These are phyloP conservation scores for Pomacea canaliculata DNA, from an alignment of 2,888 invertebrate species.

Conservation along the genomic window DNA sequence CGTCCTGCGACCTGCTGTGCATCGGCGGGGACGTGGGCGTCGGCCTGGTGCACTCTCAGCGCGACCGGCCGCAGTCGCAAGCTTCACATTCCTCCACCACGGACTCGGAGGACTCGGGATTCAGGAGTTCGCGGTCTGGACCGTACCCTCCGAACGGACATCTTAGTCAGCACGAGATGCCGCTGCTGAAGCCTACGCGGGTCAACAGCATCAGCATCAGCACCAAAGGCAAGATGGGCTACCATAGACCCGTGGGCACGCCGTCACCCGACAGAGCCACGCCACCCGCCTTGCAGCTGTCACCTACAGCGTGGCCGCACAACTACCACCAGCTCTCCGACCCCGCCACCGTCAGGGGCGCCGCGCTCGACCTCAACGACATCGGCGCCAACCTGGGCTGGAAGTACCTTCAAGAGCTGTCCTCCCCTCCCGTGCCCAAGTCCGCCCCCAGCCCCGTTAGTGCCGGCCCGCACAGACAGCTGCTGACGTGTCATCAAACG, in stretches of 20 bases:
- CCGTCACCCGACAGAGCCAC: slow-evolving; percentile 18
- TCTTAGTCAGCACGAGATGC: slow-evolving; percentile 5
- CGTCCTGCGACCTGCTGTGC: slow-evolving; percentile 16
- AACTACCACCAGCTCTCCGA: slow-evolving; percentile 11
- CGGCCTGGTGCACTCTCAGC: slow-evolving; percentile 47
- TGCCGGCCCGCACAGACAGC: background rate
- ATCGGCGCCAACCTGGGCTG: slow-evolving; percentile 38
- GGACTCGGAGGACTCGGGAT: slow-evolving; percentile 63
- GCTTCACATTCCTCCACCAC: slow-evolving; percentile 49
- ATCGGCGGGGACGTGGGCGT: background rate
- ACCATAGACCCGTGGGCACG: slow-evolving; percentile 4
- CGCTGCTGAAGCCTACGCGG: background rate
- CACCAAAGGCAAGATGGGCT: background rate
- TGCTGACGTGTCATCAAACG: slow-evolving; percentile 24
- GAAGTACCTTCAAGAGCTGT: slow-evolving; percentile 37
- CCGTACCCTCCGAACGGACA: background rate
- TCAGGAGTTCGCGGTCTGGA: slow-evolving; percentile 54
- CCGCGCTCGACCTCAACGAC: slow-evolving; percentile 28
- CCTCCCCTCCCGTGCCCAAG: slow-evolving; percentile 11
- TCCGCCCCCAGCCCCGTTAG: background rate
- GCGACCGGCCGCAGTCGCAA: slow-evolving; percentile 58
- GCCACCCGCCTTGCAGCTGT: slow-evolving; percentile 10
- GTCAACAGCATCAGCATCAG: background rate
- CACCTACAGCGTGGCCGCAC: slow-evolving; percentile 7
- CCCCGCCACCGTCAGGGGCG: slow-evolving; percentile 9